Evolutionary conservation across 2,888 invertebrate species (phyloP), one percentile per base, ranked within the genome.

Genomic region (Leptopterna dolabrata): DNA sequence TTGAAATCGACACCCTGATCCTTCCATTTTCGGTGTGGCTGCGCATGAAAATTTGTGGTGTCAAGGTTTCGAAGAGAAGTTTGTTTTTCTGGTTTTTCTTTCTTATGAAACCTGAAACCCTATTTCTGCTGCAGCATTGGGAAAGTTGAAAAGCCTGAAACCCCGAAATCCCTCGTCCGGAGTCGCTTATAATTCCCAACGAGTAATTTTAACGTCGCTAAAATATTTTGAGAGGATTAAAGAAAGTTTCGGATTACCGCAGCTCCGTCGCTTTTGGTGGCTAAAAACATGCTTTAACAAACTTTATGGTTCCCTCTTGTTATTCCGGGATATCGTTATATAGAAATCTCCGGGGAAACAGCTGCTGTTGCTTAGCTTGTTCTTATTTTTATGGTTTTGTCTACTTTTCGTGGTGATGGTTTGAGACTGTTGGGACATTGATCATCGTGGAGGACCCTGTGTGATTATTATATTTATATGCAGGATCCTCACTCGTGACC

Each of bases 121-220:
- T 63, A 63, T 63, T 24, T 63, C 27, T 63, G 6, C 27, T 1
- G 27, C 6, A 63, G 9, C 63, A 63, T 63, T 27, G 63, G 63
- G 13, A 63, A 63, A 63, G 63, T 63, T 63, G 63, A 63, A 63
- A 19, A 63, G 63, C 63, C 63, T 11, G 9, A 24, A 7, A 4
- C 24, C 55, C 16, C 27, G n/a, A 63, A n/a, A n/a, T 9, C 24
- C 24, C 16, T 9, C n/a, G 19, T 24, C 24, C 63, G n/a, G 16
- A 7, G 13, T 9, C 63, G 24, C 19, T 63, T 63, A 63, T 63
- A 63, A 63, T 63, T 63, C 63, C 63, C 24, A 55, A n/a, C 24
- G 63, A 63, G 63, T 63, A 63, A 63, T 63, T 63, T 63, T 63
- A 63, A 63, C 63, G 63, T 63, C 63, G 63, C 63, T 63, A 63